Evolutionary conservation across 1,140 invertebrate species (phyloP).

Genomic region (Drosophila punjabiensis): DNA sequence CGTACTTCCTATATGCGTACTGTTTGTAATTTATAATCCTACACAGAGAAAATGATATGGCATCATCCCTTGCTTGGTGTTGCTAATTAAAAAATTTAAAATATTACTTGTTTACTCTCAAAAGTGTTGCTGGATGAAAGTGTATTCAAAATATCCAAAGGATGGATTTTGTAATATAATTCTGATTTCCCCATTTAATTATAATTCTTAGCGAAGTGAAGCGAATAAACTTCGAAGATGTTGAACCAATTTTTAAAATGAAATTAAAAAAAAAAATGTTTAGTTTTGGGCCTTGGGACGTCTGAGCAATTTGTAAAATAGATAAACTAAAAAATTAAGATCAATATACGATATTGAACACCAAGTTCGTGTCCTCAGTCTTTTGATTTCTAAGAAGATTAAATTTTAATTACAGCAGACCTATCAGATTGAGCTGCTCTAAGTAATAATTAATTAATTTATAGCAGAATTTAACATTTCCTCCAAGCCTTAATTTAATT

Average conservation of each 20-base stretch:
- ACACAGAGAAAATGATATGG: constrained; percentile 46
- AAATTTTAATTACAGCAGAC: constrained; percentile 59
- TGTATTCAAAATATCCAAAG: constrained; percentile 2
- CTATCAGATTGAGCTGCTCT: constrained; percentile 25
- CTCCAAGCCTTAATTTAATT: constrained; percentile 58
- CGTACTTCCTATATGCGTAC: constrained; percentile 70
- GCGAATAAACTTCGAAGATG: constrained; percentile 70
- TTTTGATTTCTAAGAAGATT: constrained; percentile 17
- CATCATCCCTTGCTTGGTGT: constrained; percentile 6
- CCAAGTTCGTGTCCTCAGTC: constrained; percentile 48
- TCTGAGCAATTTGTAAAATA: constrained; percentile 61
- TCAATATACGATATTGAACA: constrained; percentile 49
- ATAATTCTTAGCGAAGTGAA: constrained; percentile 50
- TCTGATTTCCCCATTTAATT: constrained; percentile 1
- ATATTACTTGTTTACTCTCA: constrained; percentile 9
- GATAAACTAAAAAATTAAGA: constrained; percentile 40
- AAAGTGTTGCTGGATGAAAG: constrained; percentile 6
- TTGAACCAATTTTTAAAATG: constrained; percentile 38
- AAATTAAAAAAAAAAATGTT: constrained; percentile 20
- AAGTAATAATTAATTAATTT: background rate
- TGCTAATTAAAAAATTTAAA: constrained; percentile 20
- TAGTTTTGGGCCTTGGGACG: constrained; percentile 66
- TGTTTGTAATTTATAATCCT: constrained; percentile 68
- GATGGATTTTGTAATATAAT: constrained; percentile 9
- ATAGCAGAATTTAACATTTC: background rate